phyloP scores from a whole-genome alignment of 2,888 invertebrate species.

The Siphlonurus alternatus region DNA sequence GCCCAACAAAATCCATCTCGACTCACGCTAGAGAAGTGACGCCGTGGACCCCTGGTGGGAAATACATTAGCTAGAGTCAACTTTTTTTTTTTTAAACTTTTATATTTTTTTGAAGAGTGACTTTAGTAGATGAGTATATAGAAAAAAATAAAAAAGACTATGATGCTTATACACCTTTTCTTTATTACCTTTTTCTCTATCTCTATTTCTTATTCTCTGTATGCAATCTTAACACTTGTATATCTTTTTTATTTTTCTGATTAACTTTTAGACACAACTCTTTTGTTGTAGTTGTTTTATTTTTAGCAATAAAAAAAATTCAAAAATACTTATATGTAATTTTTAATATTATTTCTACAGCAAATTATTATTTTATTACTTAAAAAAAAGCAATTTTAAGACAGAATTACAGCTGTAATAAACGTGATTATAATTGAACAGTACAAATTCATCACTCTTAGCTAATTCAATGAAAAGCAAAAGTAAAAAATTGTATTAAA shows the following conservation, averaged over 20 bases:
- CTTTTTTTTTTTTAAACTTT: not conserved
- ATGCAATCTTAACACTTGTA: not conserved
- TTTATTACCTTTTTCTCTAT: not conserved
- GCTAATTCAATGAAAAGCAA: too few relatives aligned
- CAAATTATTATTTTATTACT: too few relatives aligned
- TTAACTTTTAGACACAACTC: not conserved
- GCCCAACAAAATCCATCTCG: too few relatives aligned
- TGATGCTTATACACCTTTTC: not conserved
- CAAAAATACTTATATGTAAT: not conserved
- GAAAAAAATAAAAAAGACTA: not conserved
- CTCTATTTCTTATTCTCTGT: not conserved
- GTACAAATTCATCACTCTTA: too few relatives aligned
- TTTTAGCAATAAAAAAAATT: not conserved
- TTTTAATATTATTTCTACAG: too few relatives aligned
- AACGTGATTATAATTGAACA: too few relatives aligned
- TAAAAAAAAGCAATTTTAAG: too few relatives aligned
- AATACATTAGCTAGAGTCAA: not conserved
- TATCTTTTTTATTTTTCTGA: not conserved
- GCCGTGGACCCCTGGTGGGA: not conserved
- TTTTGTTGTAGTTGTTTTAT: not conserved
- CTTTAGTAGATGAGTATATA: not conserved
- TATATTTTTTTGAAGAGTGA: not conserved
- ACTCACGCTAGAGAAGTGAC: too few relatives aligned
- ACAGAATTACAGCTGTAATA: too few relatives aligned
- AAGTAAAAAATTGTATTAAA: too few relatives aligned